Evolutionary conservation across 2,113 vertebrate species (phyloP).

Genomic region (Spilogale gracilis): DNA sequence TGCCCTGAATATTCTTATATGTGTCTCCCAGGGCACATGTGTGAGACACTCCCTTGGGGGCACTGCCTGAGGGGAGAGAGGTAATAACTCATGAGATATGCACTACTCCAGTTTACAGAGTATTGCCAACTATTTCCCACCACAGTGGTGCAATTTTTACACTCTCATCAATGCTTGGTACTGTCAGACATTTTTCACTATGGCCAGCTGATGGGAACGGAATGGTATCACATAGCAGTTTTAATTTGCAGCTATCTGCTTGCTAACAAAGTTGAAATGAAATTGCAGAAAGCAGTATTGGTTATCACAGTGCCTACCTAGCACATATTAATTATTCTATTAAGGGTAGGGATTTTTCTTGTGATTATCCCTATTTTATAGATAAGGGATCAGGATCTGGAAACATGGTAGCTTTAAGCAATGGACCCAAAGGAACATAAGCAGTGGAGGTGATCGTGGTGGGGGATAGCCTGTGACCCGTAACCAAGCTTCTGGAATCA

Average conservation of each 20-base stretch:
- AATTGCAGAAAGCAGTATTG: neutral
- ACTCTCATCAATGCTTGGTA: neutral
- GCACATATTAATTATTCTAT: neutral
- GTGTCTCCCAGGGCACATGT: fast-evolving
- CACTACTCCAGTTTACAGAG: neutral
- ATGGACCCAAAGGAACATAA: neutral
- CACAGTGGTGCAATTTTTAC: neutral
- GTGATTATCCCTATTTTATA: neutral
- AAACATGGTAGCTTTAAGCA: neutral
- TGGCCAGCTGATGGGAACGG: neutral
- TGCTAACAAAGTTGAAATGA: slow-evolving; percentile 19
- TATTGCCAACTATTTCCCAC: neutral
- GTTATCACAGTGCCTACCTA: neutral
- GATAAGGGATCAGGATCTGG: neutral
- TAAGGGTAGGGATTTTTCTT: no score
- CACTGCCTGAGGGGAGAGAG: neutral
- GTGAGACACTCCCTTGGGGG: neutral
- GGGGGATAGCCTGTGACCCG: no score
- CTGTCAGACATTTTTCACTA: neutral
- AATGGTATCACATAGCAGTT: neutral
- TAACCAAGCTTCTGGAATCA: neutral
- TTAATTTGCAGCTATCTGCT: neutral
- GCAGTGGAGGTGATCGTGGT: neutral
- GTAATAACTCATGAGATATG: no score
- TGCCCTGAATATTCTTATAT: fast-evolving